Percentiles rank a stretch among this genome's conserved stretches.
Evolutionary conservation across 2,797 vertebrate genomes (phyloP).

Genomic region (Pampus argenteus): DNA sequence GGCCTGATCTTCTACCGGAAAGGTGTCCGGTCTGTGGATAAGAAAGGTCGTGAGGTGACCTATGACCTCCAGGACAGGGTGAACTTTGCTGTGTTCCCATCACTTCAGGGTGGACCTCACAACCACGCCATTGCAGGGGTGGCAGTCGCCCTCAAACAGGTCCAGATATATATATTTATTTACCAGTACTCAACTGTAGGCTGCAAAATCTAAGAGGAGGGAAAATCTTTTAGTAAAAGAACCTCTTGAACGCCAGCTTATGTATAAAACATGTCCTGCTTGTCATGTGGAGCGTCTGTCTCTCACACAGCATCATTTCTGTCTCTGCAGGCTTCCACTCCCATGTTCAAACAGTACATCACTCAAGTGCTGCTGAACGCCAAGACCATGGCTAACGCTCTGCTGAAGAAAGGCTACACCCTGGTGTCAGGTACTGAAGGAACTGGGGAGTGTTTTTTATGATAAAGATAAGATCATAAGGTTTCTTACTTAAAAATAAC

Average conservation of each 20-base stretch:
- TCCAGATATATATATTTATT: conserved; percentile 48
- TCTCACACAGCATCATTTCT: conserved; percentile 20
- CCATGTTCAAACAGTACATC: conserved; percentile 88
- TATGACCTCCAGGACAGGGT: conserved; percentile 89
- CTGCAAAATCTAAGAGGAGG: background rate
- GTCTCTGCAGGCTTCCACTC: conserved; percentile 83
- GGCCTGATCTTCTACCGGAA: conserved; percentile 91
- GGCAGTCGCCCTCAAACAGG: conserved; percentile 89
- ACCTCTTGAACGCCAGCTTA: background rate
- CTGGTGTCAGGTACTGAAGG: conserved; percentile 86
- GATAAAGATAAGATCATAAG: background rate
- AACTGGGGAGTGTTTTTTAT: background rate
- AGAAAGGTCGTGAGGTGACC: conserved; percentile 85
- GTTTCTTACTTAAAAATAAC: no score
- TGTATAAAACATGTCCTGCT: conserved; percentile 25
- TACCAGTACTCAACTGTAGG: background rate
- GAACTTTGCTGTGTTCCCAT: conserved; percentile 92
- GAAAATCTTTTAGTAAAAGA: conserved; percentile 1
- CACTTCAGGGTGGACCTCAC: conserved; percentile 91
- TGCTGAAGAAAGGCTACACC: conserved; percentile 87
- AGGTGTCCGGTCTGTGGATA: conserved; percentile 84
- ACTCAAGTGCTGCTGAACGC: conserved; percentile 88
- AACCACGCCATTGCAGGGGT: conserved; percentile 91
- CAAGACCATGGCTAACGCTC: conserved; percentile 86
- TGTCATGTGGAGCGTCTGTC: conserved; percentile 19